Evolutionary conservation across 1,140 invertebrate species (phyloP), one percentile per base, ranked within the genome.

Genomic region (Anthonomus grandis): DNA sequence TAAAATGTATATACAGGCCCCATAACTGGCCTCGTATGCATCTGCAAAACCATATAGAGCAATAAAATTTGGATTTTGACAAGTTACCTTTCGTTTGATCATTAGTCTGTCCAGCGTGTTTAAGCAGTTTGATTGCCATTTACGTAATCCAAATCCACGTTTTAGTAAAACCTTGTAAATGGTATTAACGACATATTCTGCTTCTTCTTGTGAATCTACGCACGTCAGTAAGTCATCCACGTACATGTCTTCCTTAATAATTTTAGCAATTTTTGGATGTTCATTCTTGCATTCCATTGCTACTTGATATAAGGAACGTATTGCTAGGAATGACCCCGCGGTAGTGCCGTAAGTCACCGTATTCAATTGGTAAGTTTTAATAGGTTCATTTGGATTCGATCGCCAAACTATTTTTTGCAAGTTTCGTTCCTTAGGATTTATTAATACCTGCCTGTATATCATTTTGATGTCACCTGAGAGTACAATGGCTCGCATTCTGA

Each of bases 161-260:
- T 21, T 17, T 2, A 10, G 8, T 13, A 70, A 42, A 19, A 69
- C 15, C 0, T 41, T 24, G 0, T n/a, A 45, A 21, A 68, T 15
- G 22, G 68, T 48, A 18, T 52, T 44, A 36, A 45, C 34, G 15
- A 50, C 48, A 19, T 18, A 13, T 15, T 38, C 36, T 8, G 47
- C 10, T 9, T 46, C 18, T 34, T 59, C 41, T 17, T 64, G 4
- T 23, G 19, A 51, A 49, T 76, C 53, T n/a, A 57, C 37, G 1
- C 74, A 72, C 0, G 71, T 70, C 5, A 76, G 36, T 3, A 78
- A 19, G 63, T 79, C 76, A 64, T 80, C 77, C 2, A 78, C 71
- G 45, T 78, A 79, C 50, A 77, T 73, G 67, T 77, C 71, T 0
- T 38, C 56, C 25, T 57, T 39, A 4, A 75, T 69, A 2, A 72